phyloP scores from a whole-genome alignment of 2,888 invertebrate species.

The Reticulitermes lucifugus region DNA sequence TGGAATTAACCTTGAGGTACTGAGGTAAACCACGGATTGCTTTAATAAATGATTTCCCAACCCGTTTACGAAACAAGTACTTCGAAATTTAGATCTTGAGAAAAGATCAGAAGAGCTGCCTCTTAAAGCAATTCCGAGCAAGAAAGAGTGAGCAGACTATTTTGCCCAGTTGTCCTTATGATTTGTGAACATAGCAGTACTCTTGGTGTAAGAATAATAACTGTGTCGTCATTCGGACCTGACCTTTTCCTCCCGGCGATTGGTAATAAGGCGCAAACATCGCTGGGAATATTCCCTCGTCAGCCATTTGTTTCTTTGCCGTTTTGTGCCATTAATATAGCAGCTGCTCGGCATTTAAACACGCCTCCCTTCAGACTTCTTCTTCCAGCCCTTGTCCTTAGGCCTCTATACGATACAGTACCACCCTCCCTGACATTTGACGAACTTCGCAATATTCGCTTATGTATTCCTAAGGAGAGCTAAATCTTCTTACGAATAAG shows the following conservation, averaged over 20 bases:
- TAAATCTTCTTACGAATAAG: not conserved
- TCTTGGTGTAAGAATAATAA: too few relatives aligned
- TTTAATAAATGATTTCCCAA: too few relatives aligned
- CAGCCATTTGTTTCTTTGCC: not conserved
- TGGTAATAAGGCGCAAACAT: not conserved
- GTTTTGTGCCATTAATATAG: not conserved
- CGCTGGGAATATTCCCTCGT: not conserved
- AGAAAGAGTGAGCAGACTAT: too few relatives aligned
- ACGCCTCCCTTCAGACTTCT: not conserved
- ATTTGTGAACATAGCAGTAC: too few relatives aligned
- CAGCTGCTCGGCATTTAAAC: slow-evolving; percentile 8
- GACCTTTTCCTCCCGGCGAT: not conserved
- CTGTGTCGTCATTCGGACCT: not conserved
- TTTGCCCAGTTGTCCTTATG: too few relatives aligned
- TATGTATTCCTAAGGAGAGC: not conserved
- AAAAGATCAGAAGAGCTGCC: too few relatives aligned
- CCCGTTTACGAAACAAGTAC: too few relatives aligned
- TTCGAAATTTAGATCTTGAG: too few relatives aligned
- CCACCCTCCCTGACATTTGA: not conserved
- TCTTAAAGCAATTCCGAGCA: too few relatives aligned
- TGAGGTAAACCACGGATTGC: too few relatives aligned
- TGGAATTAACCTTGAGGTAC: too few relatives aligned
- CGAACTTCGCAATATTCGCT: not conserved
- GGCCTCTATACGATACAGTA: not conserved
- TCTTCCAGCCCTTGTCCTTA: not conserved